Base-by-base conservation (phyloP, 2,113 vertebrate species). In the Atrichornis clamosus region DNA sequence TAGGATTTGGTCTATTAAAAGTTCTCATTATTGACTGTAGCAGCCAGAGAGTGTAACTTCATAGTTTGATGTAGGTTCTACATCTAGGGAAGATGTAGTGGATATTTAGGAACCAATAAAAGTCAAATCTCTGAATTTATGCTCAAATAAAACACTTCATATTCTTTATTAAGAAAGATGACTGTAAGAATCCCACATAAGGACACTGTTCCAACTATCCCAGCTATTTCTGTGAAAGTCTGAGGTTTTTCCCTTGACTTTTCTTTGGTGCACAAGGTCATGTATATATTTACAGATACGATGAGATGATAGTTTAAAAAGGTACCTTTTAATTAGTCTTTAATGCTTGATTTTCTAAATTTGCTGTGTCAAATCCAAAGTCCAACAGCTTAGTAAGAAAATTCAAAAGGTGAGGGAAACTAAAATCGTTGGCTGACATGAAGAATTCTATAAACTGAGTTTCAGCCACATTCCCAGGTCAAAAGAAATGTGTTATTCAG, bases 91-190 rank as follows among this genome's bases (percentile, higher is more conserved):
- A 87, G 84, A 91, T 74, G 64, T 50, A 50, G 84, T 10, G 32
- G 63, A 69, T 83, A 42, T 77, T 84, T 86, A 92, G 63, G 46
- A 92, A 52, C 37, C 50, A 80, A 52, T 92, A 84, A 94, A 90
- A 84, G 68, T 70, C 22, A 70, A 69, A 78, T 58, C 35, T 89
- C 64, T 70, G 65, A 87, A 67, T 91, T 93, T 87, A 84, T 87
- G 60, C 60, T 78, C 81, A 74, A 90, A 93, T 95, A 94, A 94
- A 95, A 84, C 56, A 91, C 91, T 87, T 83, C 47, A 67, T 96
- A 78, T 89, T 70, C 73, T 93, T 95, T 96, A 86, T 96, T 86
- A 89, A 86, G 59, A 60, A 62, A 58, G 69, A 89, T 91, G 84
- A 62, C 73, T 67, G 7, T 55, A 67, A 63, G 91, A 89, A 81